Base-by-base conservation (phyloP, 2,888 invertebrate genomes). In the Apotomis betuletana region DNA sequence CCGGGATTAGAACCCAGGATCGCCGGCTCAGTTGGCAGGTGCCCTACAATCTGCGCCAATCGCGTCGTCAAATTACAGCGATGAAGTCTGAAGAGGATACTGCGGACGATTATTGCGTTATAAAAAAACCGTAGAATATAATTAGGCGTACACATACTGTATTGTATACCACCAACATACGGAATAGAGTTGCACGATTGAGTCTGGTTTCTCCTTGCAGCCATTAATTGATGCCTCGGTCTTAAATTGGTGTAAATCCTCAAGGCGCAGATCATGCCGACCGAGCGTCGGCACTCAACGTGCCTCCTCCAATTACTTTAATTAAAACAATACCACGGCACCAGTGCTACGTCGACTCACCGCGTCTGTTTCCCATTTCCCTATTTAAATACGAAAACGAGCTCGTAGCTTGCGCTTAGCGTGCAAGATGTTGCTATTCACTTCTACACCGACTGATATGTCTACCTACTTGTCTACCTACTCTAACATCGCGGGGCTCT, bases 231-330 rank as follows among this genome's bases (percentile, higher is more conserved):
- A 92, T 85, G 90, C 85, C 81, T 85, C 86, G 85, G 88, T 87
- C 89, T 89, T 90, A 89, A 91, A 92, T 91, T 91, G 90, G 90
- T 91, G 89, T 89, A 90, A 92, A 92, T 93, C 91, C 92, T 92
- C 90, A 90, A 91, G 91, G 91, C 89, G 89, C 90, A 91, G 92
- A 92, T 92, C 91, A 92, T 89, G 87, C 86, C 88, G 85, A 85
- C 87, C 87, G 88, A 89, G 88, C 87, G 88, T 81, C 86, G 85
- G 89, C 89, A 86, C 92, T 90, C 90, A 83, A 87, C 89, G 90
- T 90, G 90, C 90, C 91, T 92, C 90, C 90, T 91, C 92, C 92
- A 93, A 93, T 92, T 93, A 93, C 91, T 92, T 93, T 93, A 93
- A 93, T 92, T 93, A 93, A 92, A 92, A 92, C 92, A 92, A 92